phyloP scores from a whole-genome alignment of 2,888 invertebrate genomes.

The Dione juno region DNA sequence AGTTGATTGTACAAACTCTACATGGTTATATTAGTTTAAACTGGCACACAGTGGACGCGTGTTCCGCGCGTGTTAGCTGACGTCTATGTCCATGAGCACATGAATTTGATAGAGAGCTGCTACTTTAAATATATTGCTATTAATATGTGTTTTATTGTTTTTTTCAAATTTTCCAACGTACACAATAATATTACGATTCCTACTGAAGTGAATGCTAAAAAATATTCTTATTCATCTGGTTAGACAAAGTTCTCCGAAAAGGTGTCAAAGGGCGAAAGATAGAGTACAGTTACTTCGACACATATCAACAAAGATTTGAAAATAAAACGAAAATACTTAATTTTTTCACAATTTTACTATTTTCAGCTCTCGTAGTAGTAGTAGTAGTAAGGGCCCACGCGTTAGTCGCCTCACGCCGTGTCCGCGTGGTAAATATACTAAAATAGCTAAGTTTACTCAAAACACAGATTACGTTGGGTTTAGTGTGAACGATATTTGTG shows the following conservation, averaged over 20 bases:
- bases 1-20: background rate
- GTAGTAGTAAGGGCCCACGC: constrained; percentile 12
- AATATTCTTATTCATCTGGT: too few species aligned
- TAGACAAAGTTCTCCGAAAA: too few species aligned
- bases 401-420: constrained; percentile 34
- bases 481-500: background rate
- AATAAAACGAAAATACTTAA: too few species aligned
- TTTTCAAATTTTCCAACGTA: background rate
- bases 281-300: too few species aligned
- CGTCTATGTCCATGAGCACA: background rate
- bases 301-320: too few species aligned
- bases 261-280: too few species aligned
- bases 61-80: constrained; percentile 2
- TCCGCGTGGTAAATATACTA: constrained; percentile 27
- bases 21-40: constrained; percentile 3
- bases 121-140: background rate
- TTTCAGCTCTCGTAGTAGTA: constrained; percentile 4
- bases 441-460: constrained; percentile 27
- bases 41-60: background rate
- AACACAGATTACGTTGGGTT: background rate
- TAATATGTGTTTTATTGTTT: background rate
- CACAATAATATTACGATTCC: too few species aligned
- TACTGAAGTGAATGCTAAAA: background rate
- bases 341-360: background rate
- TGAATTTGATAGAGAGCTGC: background rate